These are phyloP conservation scores for Pelodytes ibericus DNA, from an alignment of 2,797 vertebrate genomes.

Conservation along the genomic window DNA sequence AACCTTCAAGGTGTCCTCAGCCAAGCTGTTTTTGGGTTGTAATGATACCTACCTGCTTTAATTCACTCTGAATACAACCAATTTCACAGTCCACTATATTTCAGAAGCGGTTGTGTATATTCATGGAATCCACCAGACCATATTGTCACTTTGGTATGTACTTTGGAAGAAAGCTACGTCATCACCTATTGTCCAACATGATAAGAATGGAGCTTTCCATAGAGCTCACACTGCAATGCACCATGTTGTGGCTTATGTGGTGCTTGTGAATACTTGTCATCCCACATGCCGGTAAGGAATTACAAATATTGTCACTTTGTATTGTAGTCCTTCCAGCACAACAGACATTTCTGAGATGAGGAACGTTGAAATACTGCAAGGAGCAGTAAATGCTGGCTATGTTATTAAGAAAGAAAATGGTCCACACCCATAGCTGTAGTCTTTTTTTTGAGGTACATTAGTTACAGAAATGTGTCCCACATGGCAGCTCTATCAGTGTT, in stretches of 20 bases:
- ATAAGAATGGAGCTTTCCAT: neutral
- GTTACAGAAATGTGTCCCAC: neutral
- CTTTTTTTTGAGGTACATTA: neutral
- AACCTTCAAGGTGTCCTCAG: too few relatives aligned
- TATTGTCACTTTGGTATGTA: neutral
- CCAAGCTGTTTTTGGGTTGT: too few relatives aligned
- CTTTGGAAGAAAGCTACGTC: neutral
- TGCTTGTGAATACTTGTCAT: slow-evolving; percentile 20
- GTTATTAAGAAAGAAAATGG: neutral
- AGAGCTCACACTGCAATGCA: neutral
- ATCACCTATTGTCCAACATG: neutral
- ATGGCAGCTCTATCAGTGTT: neutral
- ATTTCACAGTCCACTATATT: too few relatives aligned
- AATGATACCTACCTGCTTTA: too few relatives aligned
- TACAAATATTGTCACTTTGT: slow-evolving; percentile 24
- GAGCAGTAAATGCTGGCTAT: neutral
- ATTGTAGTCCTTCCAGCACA: slow-evolving; percentile 9
- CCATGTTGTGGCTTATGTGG: neutral
- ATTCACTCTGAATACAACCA: too few relatives aligned
- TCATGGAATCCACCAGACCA: neutral
- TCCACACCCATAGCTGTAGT: neutral
- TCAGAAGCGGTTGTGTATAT: too few relatives aligned
- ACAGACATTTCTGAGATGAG: slow-evolving; percentile 13
- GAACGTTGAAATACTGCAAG: neutral
- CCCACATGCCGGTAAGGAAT: neutral